A percentile compares a stretch with the other conserved stretches of the same genome.
Evolutionary conservation across 2,888 invertebrate genomes (phyloP).

Genomic region (Helleia helle): DNA sequence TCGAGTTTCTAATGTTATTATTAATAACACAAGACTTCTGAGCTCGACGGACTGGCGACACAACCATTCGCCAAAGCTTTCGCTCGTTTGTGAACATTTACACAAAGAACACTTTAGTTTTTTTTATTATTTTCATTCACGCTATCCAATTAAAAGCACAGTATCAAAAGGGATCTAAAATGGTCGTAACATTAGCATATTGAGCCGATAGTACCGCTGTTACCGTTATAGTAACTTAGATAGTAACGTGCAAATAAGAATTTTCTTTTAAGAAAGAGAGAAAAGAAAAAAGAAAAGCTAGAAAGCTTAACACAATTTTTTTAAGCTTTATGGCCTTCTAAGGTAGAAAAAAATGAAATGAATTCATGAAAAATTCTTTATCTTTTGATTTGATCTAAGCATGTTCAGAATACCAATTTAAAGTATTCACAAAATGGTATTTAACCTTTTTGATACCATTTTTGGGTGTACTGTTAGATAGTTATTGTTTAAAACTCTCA

Average conservation of each 20-base stretch:
- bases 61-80: neutral
- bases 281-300: no score
- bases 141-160: conserved; percentile 3
- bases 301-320: no score
- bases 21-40: neutral
- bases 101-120: neutral
- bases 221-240: neutral
- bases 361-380: no score
- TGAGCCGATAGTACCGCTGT: neutral
- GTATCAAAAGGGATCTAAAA: neutral
- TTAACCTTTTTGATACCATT: no score
- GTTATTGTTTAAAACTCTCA: no score
- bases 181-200: conserved; percentile 1
- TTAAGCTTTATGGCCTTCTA: neutral
- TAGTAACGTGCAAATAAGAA: neutral
- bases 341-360: neutral
- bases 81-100: neutral
- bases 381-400: no score
- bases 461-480: no score
- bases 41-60: neutral
- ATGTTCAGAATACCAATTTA: no score
- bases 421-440: no score
- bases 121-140: neutral
- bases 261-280: neutral
- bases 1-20: neutral